Conservation (phyloP, 2,113 vertebrate species). For the Tapirus terrestris region DNA sequence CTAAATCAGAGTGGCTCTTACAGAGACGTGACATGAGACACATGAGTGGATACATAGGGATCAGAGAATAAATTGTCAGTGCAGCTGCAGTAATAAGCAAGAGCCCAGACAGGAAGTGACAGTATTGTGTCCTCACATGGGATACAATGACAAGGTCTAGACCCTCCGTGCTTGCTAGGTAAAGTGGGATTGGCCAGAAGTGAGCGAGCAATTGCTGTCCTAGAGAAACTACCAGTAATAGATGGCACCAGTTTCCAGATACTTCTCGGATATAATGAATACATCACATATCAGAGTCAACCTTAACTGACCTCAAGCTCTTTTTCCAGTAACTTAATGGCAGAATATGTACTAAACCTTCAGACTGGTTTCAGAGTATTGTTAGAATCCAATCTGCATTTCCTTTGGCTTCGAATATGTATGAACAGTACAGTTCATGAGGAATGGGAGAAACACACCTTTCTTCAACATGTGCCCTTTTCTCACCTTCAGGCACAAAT, state of each 20-base stretch:
- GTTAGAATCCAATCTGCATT: background rate
- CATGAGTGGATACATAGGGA: background rate
- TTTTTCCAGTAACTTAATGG: background rate
- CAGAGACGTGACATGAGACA: background rate
- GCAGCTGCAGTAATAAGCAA: background rate
- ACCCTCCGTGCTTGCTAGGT: background rate
- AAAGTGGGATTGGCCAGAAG: background rate
- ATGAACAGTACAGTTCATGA: background rate
- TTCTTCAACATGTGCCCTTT: background rate
- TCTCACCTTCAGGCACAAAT: conserved; percentile 85
- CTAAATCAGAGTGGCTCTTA: background rate
- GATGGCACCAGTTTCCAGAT: background rate
- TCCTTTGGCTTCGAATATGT: background rate
- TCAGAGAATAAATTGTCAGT: background rate
- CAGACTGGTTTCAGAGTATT: background rate
- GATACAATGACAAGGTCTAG: background rate
- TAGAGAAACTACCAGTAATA: background rate
- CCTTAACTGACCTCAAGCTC: background rate
- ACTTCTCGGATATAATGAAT: background rate
- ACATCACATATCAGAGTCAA: background rate
- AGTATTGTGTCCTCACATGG: background rate
- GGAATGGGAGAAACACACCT: background rate
- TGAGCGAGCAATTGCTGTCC: background rate
- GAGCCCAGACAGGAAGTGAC: background rate
- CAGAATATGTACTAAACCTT: background rate